Base-by-base conservation (phyloP, 2,113 vertebrate genomes). In the Larimichthys crocea region DNA sequence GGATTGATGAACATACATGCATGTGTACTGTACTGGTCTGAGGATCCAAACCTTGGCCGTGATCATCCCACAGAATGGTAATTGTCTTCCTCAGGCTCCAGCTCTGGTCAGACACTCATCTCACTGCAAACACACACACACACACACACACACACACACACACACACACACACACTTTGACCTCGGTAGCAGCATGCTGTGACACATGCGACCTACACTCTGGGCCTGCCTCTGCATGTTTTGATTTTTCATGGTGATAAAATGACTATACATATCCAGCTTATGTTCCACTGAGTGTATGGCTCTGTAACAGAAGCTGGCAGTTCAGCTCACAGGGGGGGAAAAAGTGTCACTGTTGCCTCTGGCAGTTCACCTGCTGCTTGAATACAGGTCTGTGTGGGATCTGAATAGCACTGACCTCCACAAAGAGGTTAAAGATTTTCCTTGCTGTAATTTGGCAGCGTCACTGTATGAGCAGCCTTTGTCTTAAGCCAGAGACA, bases 231-330 rank as follows among this genome's bases (percentile, higher is more conserved):
- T 72, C 16, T 3, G 15, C 56, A 60, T 49, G 53, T 48, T 67
- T 76, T 31, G 2, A 11, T 40, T 57, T 35, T 59, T 48, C 44
- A 60, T 31, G 5, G 40, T 22, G 56, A 72, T 59, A 72, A 72
- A 48, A 29, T 48, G 16, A 49, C 55, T 70, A 35, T 49, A 44
- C 44, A 24, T 24, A 60, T 73, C 35, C 70, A 48, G 42, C 42
- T 20, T 29, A 0, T 31, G 42, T 35, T 24, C 10, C 24, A 53
- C 26, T 72, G 53, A 46, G 22, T 20, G 59, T 46, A 14, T 24
- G 31, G 19, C 64, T 19, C 40, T 49, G 44, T 61, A 50, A 61
- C 65, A 52, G 46, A 70, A 53, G 57, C 63, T 50, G 53, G 15
- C 53, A 59, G 17, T 52, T 10, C 7, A 50, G 55, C 15, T 61